Conservation (phyloP, 2,888 invertebrate species). For the Platynereis dumerilii region DNA sequence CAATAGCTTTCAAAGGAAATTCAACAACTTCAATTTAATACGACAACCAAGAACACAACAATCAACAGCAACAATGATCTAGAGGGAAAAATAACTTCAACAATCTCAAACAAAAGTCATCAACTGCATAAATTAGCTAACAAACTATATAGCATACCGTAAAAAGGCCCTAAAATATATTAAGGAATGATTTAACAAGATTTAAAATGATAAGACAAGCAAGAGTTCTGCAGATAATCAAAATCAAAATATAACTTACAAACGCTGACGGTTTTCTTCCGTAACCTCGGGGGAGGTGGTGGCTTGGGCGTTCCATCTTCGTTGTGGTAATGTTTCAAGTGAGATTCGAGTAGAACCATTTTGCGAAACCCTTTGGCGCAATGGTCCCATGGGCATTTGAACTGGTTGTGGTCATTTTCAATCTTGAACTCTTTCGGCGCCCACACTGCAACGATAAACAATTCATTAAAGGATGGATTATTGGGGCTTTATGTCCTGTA, state of each 20-base stretch:
- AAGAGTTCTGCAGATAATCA: too few species aligned
- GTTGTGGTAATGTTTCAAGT: constrained; percentile 89
- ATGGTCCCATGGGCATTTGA: constrained; percentile 65
- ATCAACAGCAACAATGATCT: background rate
- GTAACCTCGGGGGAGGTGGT: constrained; percentile 35
- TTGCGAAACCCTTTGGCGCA: constrained; percentile 91
- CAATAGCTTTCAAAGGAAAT: too few species aligned
- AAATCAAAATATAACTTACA: constrained; percentile 40
- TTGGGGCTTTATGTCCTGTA: too few species aligned
- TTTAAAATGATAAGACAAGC: too few species aligned
- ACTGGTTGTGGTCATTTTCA: constrained; percentile 38
- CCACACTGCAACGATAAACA: background rate
- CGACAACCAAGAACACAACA: too few species aligned
- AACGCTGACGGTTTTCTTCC: constrained; percentile 48
- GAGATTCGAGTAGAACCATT: constrained; percentile 88
- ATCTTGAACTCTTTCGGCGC: constrained; percentile 29
- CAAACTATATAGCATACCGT: too few species aligned
- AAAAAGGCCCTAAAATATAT: too few species aligned
- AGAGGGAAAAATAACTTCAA: background rate
- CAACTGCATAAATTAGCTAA: too few species aligned
- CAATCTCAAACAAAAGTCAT: too few species aligned
- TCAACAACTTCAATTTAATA: too few species aligned
- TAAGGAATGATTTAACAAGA: too few species aligned
- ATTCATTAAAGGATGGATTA: too few species aligned
- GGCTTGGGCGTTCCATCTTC: constrained; percentile 40